phyloP scores from a whole-genome alignment of 2,888 invertebrate species.

The Pterobdella sp. region DNA sequence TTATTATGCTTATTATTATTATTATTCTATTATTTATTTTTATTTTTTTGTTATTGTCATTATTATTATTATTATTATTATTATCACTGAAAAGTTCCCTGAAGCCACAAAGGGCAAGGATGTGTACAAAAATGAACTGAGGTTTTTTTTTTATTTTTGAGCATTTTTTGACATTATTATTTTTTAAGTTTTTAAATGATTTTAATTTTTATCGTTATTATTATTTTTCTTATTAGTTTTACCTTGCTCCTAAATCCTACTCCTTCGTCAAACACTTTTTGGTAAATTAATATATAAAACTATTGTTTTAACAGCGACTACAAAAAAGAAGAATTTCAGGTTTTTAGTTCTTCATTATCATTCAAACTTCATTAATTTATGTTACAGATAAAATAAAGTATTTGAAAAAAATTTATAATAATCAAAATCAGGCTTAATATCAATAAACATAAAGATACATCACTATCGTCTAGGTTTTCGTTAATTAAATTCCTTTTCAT shows the following conservation, averaged over 20 bases:
- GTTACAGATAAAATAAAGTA: no score
- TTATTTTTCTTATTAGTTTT: no score
- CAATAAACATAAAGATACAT: no score
- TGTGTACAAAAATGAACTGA: slow-evolving; percentile 46
- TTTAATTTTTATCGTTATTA: not conserved
- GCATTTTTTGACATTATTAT: no score
- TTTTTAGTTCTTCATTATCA: slow-evolving; percentile 16
- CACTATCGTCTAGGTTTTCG: not conserved
- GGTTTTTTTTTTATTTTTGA: no score
- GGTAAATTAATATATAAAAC: no score
- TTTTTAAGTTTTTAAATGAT: not conserved
- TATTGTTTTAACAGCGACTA: slow-evolving; percentile 44
- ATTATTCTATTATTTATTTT: not conserved
- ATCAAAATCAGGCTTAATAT: no score
- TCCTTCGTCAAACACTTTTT: no score
- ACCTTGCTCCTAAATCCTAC: no score
- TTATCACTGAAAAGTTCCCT: slow-evolving; percentile 44
- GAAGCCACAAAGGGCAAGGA: slow-evolving; percentile 48
- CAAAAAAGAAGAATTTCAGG: slow-evolving; percentile 43
- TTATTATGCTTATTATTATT: not conserved
- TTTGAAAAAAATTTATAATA: no score
- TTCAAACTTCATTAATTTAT: no score
- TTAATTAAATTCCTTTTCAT: not conserved
- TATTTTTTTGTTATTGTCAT: not conserved
- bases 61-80: not conserved